phyloP scores from a whole-genome alignment of 2,888 invertebrate genomes.

The Catocala fraxini region DNA sequence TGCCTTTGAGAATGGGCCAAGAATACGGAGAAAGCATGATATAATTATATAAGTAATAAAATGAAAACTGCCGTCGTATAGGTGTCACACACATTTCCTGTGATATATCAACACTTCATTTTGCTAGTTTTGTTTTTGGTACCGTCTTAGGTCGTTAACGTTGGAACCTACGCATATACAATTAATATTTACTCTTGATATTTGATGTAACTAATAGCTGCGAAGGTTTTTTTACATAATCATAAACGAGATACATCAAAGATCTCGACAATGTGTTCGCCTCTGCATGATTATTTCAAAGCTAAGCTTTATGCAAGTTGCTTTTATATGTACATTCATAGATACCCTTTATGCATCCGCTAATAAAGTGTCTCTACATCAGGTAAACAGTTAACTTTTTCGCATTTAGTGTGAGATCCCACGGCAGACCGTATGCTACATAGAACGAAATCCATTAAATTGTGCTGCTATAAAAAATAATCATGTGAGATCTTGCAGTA shows the following conservation, averaged over 20 bases:
- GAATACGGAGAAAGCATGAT: conserved; percentile 78
- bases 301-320: background rate
- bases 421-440: background rate
- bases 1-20: conserved; percentile 80
- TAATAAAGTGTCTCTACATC: no score
- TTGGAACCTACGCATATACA: background rate
- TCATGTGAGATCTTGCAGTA: conserved; percentile 7
- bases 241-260: conserved; percentile 2
- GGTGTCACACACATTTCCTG: conserved; percentile 68
- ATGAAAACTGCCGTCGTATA: conserved; percentile 61
- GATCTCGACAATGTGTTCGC: background rate
- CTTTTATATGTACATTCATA: no score
- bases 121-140: conserved; percentile 23
- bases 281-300: background rate
- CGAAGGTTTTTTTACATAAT: conserved; percentile 4
- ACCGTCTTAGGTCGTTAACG: conserved; percentile 2
- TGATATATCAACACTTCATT: conserved; percentile 58
- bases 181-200: background rate
- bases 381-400: background rate
- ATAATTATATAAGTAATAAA: conserved; percentile 64
- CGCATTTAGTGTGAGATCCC: background rate
- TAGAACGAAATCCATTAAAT: background rate
- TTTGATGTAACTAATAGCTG: background rate
- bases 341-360: no score
- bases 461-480: background rate